Evolutionary conservation across 1,140 invertebrate species (phyloP).

Genomic region (Apis dorsata): DNA sequence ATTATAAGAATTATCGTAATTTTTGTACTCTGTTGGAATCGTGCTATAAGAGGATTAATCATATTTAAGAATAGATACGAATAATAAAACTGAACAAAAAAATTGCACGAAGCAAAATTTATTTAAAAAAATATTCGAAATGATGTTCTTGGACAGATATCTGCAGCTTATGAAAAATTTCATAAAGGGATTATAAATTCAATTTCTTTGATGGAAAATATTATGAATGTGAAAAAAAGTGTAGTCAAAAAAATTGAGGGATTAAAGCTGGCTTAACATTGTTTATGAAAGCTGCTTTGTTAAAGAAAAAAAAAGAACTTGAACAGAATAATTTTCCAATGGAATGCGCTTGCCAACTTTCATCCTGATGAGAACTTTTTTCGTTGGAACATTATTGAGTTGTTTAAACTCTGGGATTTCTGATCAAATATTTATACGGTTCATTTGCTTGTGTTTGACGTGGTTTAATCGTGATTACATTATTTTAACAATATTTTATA

Average conservation of each 20-base stretch:
- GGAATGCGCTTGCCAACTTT: neutral
- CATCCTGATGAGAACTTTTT: neutral
- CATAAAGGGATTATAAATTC: too few relatives aligned
- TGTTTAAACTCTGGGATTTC: neutral
- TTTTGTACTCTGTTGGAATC: too few relatives aligned
- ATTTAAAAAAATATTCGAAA: too few relatives aligned
- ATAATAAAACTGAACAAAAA: too few relatives aligned
- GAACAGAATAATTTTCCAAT: neutral
- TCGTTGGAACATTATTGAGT: slow-evolving; percentile 9
- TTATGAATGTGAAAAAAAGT: neutral
- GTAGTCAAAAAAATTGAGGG: neutral
- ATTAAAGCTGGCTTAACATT: neutral
- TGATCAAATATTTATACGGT: slow-evolving; percentile 9
- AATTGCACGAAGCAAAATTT: too few relatives aligned
- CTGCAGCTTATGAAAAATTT: too few relatives aligned
- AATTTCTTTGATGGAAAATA: neutral
- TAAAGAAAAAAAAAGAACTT: neutral
- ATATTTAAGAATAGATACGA: too few relatives aligned
- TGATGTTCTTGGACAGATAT: too few relatives aligned
- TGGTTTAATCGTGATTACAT: neutral
- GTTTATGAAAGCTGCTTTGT: neutral
- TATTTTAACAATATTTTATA: neutral
- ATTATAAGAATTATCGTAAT: too few relatives aligned
- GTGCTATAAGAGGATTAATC: too few relatives aligned
- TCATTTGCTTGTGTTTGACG: neutral